phyloP scores from a whole-genome alignment of 1,140 invertebrate species.

The Delia radicum region DNA sequence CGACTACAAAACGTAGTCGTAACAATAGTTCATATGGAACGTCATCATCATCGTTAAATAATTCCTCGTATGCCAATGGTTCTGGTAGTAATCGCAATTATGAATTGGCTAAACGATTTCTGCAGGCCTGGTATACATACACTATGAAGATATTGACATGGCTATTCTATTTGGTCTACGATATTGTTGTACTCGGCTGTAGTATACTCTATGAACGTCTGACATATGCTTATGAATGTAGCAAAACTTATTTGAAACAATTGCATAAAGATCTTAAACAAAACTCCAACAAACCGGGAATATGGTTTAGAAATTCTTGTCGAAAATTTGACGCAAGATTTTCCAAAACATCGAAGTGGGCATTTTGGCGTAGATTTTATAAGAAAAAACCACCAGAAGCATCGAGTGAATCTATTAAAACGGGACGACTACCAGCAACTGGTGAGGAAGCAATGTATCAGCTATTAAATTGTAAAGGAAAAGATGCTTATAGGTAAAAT shows the following conservation, averaged over 20 bases:
- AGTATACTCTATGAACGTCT: slow-evolving; percentile 68
- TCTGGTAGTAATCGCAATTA: slow-evolving; percentile 43
- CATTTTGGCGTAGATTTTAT: slow-evolving; percentile 50
- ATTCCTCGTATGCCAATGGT: slow-evolving; percentile 25
- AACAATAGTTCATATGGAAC: not conserved
- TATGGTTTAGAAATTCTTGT: slow-evolving; percentile 50
- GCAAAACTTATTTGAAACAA: slow-evolving; percentile 38
- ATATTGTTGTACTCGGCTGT: slow-evolving; percentile 73
- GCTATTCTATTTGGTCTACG: slow-evolving; percentile 75
- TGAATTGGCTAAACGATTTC: slow-evolving; percentile 48
- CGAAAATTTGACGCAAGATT: slow-evolving; percentile 49
- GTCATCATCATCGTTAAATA: slow-evolving; percentile 39
- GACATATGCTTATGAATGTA: slow-evolving; percentile 37
- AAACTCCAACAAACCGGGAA: slow-evolving; percentile 51
- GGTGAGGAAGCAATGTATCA: slow-evolving; percentile 94
- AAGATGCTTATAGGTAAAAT: slow-evolving; percentile 84
- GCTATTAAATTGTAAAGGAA: slow-evolving; percentile 87
- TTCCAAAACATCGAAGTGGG: slow-evolving; percentile 49
- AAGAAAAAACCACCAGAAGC: slow-evolving; percentile 46
- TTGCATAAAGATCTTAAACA: slow-evolving; percentile 49
- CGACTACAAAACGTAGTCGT: slow-evolving; percentile 39
- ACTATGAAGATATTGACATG: slow-evolving; percentile 69
- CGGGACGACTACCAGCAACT: slow-evolving; percentile 72
- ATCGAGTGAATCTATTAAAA: slow-evolving; percentile 41
- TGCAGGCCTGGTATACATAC: slow-evolving; percentile 65